Evolutionary conservation across 2,797 vertebrate genomes (phyloP).

Genomic region (Synaphobranchus kaupii): DNA sequence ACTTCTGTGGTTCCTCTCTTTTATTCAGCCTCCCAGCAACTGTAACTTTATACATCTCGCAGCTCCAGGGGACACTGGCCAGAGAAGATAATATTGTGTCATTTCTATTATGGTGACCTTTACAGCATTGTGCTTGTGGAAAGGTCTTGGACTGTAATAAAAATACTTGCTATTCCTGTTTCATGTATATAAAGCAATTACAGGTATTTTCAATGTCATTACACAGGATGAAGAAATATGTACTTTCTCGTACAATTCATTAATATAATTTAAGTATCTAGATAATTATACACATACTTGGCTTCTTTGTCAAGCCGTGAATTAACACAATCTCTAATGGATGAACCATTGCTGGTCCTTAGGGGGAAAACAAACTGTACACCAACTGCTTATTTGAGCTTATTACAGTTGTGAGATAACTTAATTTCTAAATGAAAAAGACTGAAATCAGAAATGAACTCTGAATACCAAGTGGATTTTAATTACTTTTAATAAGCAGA

Average conservation of each 20-base stretch:
- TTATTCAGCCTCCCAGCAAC: constrained; percentile 65
- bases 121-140: constrained; percentile 66
- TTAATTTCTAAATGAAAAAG: constrained; percentile 17
- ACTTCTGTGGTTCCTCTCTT: constrained; percentile 60
- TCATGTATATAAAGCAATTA: constrained; percentile 63
- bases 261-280: background rate
- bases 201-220: background rate
- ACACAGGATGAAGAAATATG: background rate
- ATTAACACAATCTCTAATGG: constrained; percentile 57
- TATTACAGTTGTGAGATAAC: constrained; percentile 32
- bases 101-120: constrained; percentile 80
- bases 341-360: constrained; percentile 15
- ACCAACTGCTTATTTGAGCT: constrained; percentile 5
- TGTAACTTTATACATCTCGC: constrained; percentile 68
- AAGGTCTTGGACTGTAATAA: constrained; percentile 74
- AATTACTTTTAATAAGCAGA: constrained; percentile 67
- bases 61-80: constrained; percentile 64
- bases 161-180: constrained; percentile 74
- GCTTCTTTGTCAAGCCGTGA: constrained; percentile 53
- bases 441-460: constrained; percentile 82
- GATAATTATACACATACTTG: constrained; percentile 35
- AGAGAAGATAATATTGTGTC: constrained; percentile 71
- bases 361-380: background rate
- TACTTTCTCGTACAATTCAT: background rate
- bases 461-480: constrained; percentile 72